Base-by-base conservation (phyloP, 2,888 invertebrate species). In the Drosophila mettleri region DNA sequence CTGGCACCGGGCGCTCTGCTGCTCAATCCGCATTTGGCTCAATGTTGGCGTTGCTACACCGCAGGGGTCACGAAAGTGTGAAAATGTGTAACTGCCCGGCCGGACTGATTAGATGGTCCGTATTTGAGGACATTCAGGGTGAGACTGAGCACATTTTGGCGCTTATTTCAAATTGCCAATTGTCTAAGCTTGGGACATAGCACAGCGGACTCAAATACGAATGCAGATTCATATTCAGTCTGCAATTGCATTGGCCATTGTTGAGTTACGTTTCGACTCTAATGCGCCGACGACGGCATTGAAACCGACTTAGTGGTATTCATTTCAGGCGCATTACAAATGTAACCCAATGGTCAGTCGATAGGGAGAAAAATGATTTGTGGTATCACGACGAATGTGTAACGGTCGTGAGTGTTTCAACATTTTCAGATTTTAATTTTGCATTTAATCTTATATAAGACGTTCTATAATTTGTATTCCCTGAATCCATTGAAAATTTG, bases 21-120 rank as follows among this genome's bases (percentile, higher is more conserved):
- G 20, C 31, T 39, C 39, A 48, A n/a, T 33, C 20, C 48, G 51
- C 27, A 18, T 27, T 27, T 27, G 51, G 43, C 27, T 49, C 39
- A 66, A 72, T 76, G 72, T 80, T 77, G 80, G 77, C 75, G 72
- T 72, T 58, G 60, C 49, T 45, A 57, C 87, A 66, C 89, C 84
- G 69, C 84, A 85, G 84, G 84, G 84, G 88, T 85, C 84, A 86
- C 72, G 81, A 85, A 88, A 85, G 84, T 85, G 88, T 85, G 89
- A 85, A 85, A 85, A 86, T 86, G 69, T 72, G 51, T 77, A 46
- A 69, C 68, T 70, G 66, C 69, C 67, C 22, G 58, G 41, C 34
- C 49, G 59, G 66, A 69, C 71, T 86, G 83, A 83, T 83, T 79
- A 88, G 83, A 72, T 55, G 85, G 39, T n/a, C 36, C 36, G 53